Base-by-base conservation (phyloP, 2,113 vertebrate species). In the Campylomormyrus tamandua region DNA sequence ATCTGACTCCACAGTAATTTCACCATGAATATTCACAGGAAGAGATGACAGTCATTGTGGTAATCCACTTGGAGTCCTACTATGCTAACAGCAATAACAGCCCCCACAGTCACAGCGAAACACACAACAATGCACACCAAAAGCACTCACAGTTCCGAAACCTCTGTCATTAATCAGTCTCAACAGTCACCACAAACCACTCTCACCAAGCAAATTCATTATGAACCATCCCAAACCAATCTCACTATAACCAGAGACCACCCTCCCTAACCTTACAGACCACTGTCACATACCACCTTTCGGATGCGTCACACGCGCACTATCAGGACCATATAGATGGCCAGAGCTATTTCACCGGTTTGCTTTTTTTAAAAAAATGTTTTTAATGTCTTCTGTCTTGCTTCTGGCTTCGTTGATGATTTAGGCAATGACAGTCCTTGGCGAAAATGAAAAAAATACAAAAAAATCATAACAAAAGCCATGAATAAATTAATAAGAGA, bases 401-500 rank as follows among this genome's bases (percentile, higher is more conserved):
- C 17, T 52, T 87, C n/a, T 85, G 19, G 42, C 46, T 85, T 27
- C 0, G 8, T 85, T 15, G 24, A n/a, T 45, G 49, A 58, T 15
- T 31, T 56, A 35, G 4, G 31, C 50, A 19, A 56, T 7, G 31
- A 86, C n/a, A 27, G 10, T 50, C 11, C n/a, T 56, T 56, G 50
- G 31, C 4, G 45, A 48, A 13, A 49, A 80, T 42, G 7, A 85
- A 86, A 35, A 86, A 8, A 27, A 31, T 87, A 87, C 35, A 88
- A 58, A 88, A 27, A 87, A 87, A 50, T 42, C 42, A 1, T 87
- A 56, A 87, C 31, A 66, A 11, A 88, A 88, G 15, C 39, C 31
- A 62, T 88, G 87, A 58, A 62, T 87, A 87, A 87, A 56, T 87
- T 49, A 58, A 56, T 62, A 58, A 87, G 50, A 87, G 46, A 87